Evolutionary conservation across 2,113 vertebrate genomes (phyloP).

Genomic region (Arenaria interpres): DNA sequence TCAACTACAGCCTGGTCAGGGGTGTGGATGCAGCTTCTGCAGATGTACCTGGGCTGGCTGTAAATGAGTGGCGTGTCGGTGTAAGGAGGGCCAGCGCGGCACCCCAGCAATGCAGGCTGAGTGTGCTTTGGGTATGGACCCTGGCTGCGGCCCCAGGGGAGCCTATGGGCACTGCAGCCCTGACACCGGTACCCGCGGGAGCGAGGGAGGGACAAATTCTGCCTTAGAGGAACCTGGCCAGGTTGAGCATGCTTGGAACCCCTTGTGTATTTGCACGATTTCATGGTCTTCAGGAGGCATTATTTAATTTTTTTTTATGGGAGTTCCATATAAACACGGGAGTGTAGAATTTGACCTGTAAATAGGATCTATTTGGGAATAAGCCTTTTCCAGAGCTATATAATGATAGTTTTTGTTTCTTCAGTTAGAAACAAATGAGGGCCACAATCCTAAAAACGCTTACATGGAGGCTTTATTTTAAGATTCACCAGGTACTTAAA

Average conservation of each 20-base stretch:
- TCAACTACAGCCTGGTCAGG: background rate
- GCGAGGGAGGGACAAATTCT: background rate
- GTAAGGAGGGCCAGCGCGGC: background rate
- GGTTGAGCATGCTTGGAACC: background rate
- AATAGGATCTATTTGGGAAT: conserved; percentile 38
- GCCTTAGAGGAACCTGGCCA: background rate
- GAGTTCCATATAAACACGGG: background rate
- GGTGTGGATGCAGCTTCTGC: background rate
- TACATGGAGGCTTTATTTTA: conserved; percentile 8
- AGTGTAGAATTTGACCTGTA: conserved; percentile 24
- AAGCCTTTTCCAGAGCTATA: background rate
- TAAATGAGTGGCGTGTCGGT: rapidly evolving
- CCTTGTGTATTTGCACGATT: background rate
- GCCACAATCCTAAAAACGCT: conserved; percentile 1
- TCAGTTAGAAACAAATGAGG: conserved; percentile 27
- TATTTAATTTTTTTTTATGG: background rate
- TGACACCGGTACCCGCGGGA: rapidly evolving
- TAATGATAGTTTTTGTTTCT: conserved; percentile 57
- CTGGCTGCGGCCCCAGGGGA: background rate
- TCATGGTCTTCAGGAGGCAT: background rate
- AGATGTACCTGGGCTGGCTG: background rate
- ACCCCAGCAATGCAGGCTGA: background rate
- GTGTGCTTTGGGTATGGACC: rapidly evolving
- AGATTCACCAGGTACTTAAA: conserved; percentile 34
- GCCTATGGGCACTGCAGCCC: rapidly evolving